Conservation (phyloP, 1,140 invertebrate species). For the Mycetomoellerius zeteki region DNA sequence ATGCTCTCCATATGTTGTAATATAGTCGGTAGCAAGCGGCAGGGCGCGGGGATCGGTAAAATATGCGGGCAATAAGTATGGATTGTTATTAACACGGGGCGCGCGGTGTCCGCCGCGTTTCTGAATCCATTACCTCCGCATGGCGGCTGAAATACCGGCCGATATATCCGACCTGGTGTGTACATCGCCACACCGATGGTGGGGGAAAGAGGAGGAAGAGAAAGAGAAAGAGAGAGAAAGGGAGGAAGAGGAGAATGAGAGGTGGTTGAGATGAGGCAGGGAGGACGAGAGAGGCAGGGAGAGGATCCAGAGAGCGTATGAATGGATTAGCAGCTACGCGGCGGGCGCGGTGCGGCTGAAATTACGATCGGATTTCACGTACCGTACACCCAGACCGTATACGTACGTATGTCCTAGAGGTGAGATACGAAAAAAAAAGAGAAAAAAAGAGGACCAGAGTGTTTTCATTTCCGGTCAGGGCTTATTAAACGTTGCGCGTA, state of each 20-base stretch:
- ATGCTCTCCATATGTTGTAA: slow-evolving; percentile 88
- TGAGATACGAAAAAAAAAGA: slow-evolving; percentile 53
- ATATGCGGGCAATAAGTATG: slow-evolving; percentile 88
- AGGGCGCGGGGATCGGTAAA: slow-evolving; percentile 87
- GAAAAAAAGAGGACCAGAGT: slow-evolving; percentile 61
- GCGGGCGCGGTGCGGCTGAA: slow-evolving; percentile 81
- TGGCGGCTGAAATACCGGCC: slow-evolving; percentile 87
- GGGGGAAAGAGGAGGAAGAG: slow-evolving; percentile 43
- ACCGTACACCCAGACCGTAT: slow-evolving; percentile 72
- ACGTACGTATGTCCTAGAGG: slow-evolving; percentile 68
- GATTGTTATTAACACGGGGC: slow-evolving; percentile 88
- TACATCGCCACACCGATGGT: slow-evolving; percentile 81
- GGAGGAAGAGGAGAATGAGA: slow-evolving; percentile 67
- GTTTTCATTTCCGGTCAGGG: slow-evolving; percentile 75
- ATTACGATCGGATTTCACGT: slow-evolving; percentile 85
- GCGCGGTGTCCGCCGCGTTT: slow-evolving; percentile 86
- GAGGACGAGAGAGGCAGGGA: slow-evolving; percentile 26
- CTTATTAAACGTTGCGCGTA: slow-evolving; percentile 74
- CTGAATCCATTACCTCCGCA: slow-evolving; percentile 88
- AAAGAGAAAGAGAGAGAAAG: slow-evolving; percentile 37
- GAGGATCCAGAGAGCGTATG: slow-evolving; percentile 79
- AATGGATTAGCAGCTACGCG: slow-evolving; percentile 84
- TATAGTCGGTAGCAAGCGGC: slow-evolving; percentile 86
- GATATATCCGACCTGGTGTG: slow-evolving; percentile 86
- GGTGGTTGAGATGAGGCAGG: slow-evolving; percentile 51